Conservation (phyloP, 2,113 vertebrate species). For the Rissa tridactyla region DNA sequence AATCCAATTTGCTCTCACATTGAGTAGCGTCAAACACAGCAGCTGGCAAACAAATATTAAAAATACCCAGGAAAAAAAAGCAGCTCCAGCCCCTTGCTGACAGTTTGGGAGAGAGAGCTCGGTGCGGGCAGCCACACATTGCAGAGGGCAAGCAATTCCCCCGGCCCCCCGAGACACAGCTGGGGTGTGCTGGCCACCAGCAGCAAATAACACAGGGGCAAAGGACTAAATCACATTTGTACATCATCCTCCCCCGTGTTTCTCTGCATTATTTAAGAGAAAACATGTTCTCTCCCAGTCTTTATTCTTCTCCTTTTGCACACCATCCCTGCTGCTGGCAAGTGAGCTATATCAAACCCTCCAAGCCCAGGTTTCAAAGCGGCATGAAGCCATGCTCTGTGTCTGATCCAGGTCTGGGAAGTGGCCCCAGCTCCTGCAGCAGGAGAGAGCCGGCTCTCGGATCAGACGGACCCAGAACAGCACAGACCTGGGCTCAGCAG, state of each 20-base stretch:
- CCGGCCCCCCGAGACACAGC: background rate
- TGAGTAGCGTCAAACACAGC: background rate
- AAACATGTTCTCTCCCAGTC: background rate
- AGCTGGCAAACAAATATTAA: constrained; percentile 23
- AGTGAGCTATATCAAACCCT: background rate
- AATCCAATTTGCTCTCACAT: constrained; percentile 45
- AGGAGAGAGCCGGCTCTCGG: background rate
- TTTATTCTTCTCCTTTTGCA: background rate
- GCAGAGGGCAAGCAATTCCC: background rate
- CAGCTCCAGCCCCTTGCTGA: background rate
- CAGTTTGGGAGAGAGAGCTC: background rate
- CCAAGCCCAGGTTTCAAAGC: background rate
- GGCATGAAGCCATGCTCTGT: fast-evolving
- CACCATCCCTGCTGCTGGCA: background rate
- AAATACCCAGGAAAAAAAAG: background rate
- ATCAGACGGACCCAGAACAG: fast-evolving
- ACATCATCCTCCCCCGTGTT: background rate
- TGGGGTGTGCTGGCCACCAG: fast-evolving
- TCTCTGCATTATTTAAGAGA: constrained; percentile 4
- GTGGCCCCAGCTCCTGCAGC: background rate
- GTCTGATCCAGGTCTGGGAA: background rate
- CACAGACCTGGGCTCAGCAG: background rate
- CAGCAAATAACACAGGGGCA: background rate
- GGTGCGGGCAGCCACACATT: fast-evolving
- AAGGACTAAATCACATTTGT: background rate